Evolutionary conservation across 2,888 invertebrate genomes (phyloP).

Genomic region (Andrena bicolor): DNA sequence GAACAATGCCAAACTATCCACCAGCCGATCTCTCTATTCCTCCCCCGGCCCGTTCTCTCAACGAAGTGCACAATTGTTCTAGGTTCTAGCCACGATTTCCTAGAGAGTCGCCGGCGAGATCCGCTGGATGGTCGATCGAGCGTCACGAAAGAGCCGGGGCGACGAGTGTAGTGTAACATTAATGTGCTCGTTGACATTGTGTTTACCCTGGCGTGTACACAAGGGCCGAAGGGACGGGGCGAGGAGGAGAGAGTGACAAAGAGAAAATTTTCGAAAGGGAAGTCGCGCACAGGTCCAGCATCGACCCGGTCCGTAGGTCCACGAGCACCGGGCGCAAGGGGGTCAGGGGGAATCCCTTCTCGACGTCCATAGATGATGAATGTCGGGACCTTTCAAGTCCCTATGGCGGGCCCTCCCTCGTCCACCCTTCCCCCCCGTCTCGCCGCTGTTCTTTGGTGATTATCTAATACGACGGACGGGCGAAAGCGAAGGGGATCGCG

Average conservation of each 20-base stretch:
- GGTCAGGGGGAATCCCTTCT: conserved; percentile 43
- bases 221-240: conserved; percentile 38
- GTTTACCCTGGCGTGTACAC: conserved; percentile 73
- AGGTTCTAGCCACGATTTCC: conserved; percentile 55
- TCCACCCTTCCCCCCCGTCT: conserved; percentile 1
- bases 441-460: conserved; percentile 76
- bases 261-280: conserved; percentile 63
- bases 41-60: conserved; percentile 20
- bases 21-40: conserved; percentile 46
- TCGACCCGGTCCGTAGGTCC: conserved; percentile 53
- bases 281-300: conserved; percentile 60
- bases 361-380: conserved; percentile 70
- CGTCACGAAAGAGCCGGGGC: conserved; percentile 53
- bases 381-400: conserved; percentile 80
- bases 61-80: conserved; percentile 50
- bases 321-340: conserved; percentile 25
- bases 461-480: conserved; percentile 77
- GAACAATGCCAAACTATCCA: conserved; percentile 64
- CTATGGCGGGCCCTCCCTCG: conserved; percentile 43
- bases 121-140: conserved; percentile 55
- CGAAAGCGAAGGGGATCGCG: conserved; percentile 40
- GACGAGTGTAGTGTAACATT: conserved; percentile 67
- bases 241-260: conserved; percentile 39
- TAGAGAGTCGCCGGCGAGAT: conserved; percentile 36
- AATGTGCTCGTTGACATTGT: conserved; percentile 77